Base-by-base conservation (phyloP, 2,888 invertebrate genomes). In the Penaeus monodon region DNA sequence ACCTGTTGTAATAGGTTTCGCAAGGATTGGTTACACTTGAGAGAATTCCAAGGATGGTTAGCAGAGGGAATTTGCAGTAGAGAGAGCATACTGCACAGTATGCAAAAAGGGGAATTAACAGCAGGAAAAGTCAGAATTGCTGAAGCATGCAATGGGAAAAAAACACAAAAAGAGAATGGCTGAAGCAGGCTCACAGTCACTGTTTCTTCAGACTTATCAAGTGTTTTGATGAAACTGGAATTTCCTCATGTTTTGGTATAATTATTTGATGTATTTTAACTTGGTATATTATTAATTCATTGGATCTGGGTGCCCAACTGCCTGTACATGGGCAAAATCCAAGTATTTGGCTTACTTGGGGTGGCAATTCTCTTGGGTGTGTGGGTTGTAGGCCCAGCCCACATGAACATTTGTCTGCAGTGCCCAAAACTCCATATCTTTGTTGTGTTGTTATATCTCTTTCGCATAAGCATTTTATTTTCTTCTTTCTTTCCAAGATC, bases 111-210 rank as follows among this genome's bases (percentile, higher is more conserved):
- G 57, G 89, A 89, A 80, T 78, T 88, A 20, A 57, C 74, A 33
- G 89, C 86, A n/a, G 89, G 89, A 27, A 27, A 89, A 89, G 64
- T 86, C 86, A 33, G 89, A 89, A 73, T 74, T 89, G 29, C n/a
- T 89, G 65, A 84, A 84, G 49, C 89, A 89, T 70, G 64, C 80
- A 38, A 65, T 38, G 22, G 85, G 83, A 33, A 80, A 88, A 78
- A 87, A 83, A 44, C 87, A 87, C 33, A 70, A 70, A n/a, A 84
- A 78, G 70, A 84, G 70, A 27, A 29, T 78, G 63, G 68, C 44
- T 14, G 81, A 81, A 33, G 63, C 49, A 70, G 65, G 65, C 49
- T 29, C 27, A 24, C 73, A 85, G 27, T 38, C 20, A n/a, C 85
- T 3, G 80, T 70, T 10, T 29, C 80, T 27, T 22, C 64, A 64